phyloP scores from a whole-genome alignment of 2,797 vertebrate species.

The Esox lucius region DNA sequence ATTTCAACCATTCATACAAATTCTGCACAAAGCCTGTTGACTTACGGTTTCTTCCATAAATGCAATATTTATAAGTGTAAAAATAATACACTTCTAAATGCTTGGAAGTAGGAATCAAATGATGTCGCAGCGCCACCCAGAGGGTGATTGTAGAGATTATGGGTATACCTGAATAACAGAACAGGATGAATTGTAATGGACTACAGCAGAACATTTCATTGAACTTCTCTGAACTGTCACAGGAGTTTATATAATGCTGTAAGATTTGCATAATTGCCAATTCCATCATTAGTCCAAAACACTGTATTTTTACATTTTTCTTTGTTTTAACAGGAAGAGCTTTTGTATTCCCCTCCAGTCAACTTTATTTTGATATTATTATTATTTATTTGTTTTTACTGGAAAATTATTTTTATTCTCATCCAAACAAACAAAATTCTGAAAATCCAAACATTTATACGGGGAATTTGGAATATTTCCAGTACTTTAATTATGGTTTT shows the following conservation, averaged over 20 bases:
- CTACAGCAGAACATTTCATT: background rate
- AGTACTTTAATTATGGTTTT: background rate
- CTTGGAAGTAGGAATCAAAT: background rate
- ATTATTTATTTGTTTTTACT: background rate
- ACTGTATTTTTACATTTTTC: too few relatives aligned
- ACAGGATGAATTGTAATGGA: background rate
- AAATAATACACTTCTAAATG: too few relatives aligned
- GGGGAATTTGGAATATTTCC: background rate
- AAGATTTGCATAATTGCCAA: too few relatives aligned
- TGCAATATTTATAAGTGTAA: background rate
- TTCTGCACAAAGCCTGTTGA: background rate
- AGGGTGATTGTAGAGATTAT: background rate
- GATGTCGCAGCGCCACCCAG: background rate
- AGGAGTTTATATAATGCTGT: background rate
- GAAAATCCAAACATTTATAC: background rate
- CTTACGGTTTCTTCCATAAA: background rate
- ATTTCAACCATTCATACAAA: slow-evolving; percentile 4
- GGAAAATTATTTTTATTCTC: background rate
- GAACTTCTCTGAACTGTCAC: background rate
- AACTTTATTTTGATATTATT: background rate
- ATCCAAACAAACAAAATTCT: background rate
- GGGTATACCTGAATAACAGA: background rate
- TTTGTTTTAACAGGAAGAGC: too few relatives aligned
- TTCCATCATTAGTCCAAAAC: too few relatives aligned
- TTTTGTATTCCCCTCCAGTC: background rate